A percentile compares a stretch with the other conserved stretches of the same genome.
Evolutionary conservation across 2,888 invertebrate species (phyloP).

Genomic region (Campopleginae sp.): DNA sequence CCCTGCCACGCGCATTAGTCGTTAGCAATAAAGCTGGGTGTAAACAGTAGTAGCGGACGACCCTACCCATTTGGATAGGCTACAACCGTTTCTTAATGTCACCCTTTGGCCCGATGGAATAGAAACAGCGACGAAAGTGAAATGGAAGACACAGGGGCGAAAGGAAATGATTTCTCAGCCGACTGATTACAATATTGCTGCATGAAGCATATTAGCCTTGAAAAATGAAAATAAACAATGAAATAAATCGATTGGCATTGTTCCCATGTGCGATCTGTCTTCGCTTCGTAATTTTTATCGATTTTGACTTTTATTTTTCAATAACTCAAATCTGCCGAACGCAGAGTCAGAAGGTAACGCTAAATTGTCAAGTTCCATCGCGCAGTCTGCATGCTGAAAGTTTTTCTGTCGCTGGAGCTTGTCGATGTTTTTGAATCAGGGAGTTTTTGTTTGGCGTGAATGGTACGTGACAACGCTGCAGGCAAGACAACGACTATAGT

Average conservation of each 20-base stretch:
- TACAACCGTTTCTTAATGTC: constrained; percentile 66
- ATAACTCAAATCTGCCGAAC: neutral
- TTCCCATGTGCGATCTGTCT: neutral
- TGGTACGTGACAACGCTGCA: constrained; percentile 18
- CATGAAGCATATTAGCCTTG: neutral
- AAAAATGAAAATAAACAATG: neutral
- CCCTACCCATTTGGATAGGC: constrained; percentile 63
- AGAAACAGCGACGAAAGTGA: neutral
- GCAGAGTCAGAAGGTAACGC: neutral
- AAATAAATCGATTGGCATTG: neutral
- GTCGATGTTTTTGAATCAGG: constrained; percentile 11
- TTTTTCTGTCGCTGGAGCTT: constrained; percentile 7
- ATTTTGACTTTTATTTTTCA: neutral
- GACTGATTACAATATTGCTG: constrained; percentile 2
- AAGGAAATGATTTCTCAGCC: constrained; percentile 26
- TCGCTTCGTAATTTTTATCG: neutral
- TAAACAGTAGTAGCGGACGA: constrained; percentile 75
- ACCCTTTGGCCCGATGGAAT: constrained; percentile 26
- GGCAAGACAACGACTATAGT: constrained; percentile 39
- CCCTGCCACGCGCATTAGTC: constrained; percentile 75
- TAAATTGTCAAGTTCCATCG: neutral
- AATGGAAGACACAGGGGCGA: constrained; percentile 38
- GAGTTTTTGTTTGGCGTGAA: constrained; percentile 45
- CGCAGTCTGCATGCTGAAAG: neutral
- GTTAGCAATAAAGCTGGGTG: constrained; percentile 80